These are phyloP conservation scores for Cyprinodon variegatus DNA, from an alignment of 2,113 vertebrate species.

Conservation along the genomic window DNA sequence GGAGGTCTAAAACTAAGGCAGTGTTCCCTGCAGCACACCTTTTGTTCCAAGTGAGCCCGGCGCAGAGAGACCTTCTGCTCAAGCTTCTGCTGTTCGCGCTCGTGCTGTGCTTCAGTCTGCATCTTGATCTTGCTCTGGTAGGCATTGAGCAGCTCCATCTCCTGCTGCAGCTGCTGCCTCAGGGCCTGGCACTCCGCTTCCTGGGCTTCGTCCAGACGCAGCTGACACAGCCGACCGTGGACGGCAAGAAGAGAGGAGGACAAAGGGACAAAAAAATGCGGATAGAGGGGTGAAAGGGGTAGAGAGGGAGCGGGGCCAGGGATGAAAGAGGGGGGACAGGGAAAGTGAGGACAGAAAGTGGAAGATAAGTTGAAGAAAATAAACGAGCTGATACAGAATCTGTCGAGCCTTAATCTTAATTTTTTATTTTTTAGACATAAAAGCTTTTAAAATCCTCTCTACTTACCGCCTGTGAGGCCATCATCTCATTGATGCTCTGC, in stretches of 20 bases:
- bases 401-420: background rate
- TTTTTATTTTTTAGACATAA: background rate
- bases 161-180: constrained; percentile 98
- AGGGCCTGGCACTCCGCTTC: constrained; percentile 99
- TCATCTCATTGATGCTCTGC: constrained; percentile 99
- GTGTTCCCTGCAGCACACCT: constrained; percentile 78
- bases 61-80: constrained; percentile 98
- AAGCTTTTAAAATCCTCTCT: background rate
- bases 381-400: background rate
- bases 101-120: constrained; percentile 98
- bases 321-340: constrained; percentile 17
- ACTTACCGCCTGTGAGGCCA: constrained; percentile 97
- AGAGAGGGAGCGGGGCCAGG: constrained; percentile 10
- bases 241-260: constrained; percentile 25
- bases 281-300: background rate
- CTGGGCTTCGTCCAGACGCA: constrained; percentile 97
- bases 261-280: constrained; percentile 22
- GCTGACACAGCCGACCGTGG: constrained; percentile 76
- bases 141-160: constrained; percentile 99
- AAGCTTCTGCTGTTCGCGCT: constrained; percentile 96
- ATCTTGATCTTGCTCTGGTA: constrained; percentile 99
- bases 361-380: background rate
- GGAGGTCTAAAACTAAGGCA: accelerated
- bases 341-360: constrained; percentile 17
- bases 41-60: constrained; percentile 96